A percentile compares a stretch with the other conserved stretches of the same genome.
These are phyloP conservation scores for Silurus meridionalis DNA, from an alignment of 2,113 vertebrate species.

Conservation along the genomic window DNA sequence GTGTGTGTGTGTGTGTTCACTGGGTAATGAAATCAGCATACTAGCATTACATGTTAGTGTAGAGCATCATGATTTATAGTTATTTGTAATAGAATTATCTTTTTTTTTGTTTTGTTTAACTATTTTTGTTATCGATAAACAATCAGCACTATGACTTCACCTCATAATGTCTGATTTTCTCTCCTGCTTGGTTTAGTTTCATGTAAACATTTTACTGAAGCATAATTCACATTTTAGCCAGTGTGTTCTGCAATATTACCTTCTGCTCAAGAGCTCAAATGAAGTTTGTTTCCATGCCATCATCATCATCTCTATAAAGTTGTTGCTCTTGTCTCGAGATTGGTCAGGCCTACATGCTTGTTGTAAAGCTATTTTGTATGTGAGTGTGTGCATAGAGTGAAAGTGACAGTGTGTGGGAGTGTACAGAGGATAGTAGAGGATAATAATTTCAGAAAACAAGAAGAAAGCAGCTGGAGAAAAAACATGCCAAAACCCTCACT, in stretches of 20 bases:
- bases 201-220: background rate
- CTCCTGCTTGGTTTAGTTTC: background rate
- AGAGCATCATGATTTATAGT: background rate
- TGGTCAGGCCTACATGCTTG: constrained; percentile 21
- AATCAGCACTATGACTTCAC: background rate
- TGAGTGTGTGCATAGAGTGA: constrained; percentile 27
- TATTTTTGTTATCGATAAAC: background rate
- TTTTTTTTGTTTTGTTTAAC: background rate
- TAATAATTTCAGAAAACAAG: constrained; percentile 37
- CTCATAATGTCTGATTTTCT: background rate
- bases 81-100: background rate
- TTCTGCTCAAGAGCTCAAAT: background rate
- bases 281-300: background rate
- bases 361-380: constrained; percentile 25
- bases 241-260: background rate
- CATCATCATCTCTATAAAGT: background rate
- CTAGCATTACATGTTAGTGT: background rate
- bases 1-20: background rate
- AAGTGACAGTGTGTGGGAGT: constrained; percentile 28
- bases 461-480: constrained; percentile 28
- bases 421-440: constrained; percentile 20
- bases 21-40: background rate
- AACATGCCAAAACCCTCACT: background rate
- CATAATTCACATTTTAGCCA: background rate
- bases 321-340: background rate